Conservation (phyloP, 2,888 invertebrate genomes). For the Lysandra coridon region DNA sequence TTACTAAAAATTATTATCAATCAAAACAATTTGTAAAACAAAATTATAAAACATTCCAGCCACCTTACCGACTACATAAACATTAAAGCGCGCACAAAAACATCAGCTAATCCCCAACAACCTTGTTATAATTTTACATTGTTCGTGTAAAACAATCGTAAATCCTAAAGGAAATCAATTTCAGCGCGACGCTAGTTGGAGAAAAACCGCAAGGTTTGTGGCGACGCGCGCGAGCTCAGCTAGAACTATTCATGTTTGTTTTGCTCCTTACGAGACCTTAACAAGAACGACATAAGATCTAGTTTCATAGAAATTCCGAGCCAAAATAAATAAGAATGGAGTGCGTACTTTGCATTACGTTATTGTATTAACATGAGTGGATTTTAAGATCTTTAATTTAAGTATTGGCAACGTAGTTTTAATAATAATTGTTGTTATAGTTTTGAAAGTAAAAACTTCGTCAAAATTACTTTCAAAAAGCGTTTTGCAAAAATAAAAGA, state of each 20-base stretch:
- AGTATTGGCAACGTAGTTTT: neutral
- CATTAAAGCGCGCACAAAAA: neutral
- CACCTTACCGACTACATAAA: neutral
- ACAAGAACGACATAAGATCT: neutral
- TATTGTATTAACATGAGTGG: neutral
- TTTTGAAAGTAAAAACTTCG: too few relatives aligned
- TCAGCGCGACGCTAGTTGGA: conserved; percentile 37
- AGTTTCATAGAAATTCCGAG: neutral
- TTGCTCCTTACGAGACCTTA: neutral
- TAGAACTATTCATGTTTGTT: neutral
- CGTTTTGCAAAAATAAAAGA: too few relatives aligned
- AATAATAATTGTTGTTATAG: too few relatives aligned
- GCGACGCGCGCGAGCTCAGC: conserved; percentile 38
- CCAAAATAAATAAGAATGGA: neutral
- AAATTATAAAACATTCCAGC: neutral
- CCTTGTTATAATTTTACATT: conserved; percentile 21
- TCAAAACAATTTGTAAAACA: neutral
- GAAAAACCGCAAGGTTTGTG: conserved; percentile 39
- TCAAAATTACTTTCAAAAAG: too few relatives aligned
- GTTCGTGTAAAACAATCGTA: conserved; percentile 38
- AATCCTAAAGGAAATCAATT: conserved; percentile 40
- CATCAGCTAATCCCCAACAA: conserved; percentile 17
- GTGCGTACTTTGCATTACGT: neutral
- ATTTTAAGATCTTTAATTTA: neutral
- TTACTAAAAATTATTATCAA: neutral